A percentile compares a stretch with the other conserved stretches of the same genome.
Evolutionary conservation across 2,113 vertebrate species (phyloP).

Genomic region (Indicator maculatus): DNA sequence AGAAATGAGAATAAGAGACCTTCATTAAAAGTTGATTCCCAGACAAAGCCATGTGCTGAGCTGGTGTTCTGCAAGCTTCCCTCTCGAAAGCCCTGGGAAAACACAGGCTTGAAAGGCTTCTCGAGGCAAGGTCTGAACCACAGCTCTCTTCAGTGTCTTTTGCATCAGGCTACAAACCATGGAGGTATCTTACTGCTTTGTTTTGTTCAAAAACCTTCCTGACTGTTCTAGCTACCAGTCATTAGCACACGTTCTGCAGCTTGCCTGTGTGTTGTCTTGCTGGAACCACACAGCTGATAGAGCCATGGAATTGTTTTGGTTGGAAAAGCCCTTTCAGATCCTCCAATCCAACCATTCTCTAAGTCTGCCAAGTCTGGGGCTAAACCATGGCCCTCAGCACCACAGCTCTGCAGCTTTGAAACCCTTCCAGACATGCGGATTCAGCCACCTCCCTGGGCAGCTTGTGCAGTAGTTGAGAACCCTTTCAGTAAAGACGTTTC

Average conservation of each 20-base stretch:
- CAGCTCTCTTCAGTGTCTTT: neutral
- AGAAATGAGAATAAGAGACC: neutral
- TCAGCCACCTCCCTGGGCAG: too few species aligned
- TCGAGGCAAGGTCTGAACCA: neutral
- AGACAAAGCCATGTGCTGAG: neutral
- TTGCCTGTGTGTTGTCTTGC: neutral
- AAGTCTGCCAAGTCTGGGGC: too few species aligned
- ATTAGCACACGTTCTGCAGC: accelerated
- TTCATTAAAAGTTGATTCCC: neutral
- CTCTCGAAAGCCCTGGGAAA: neutral
- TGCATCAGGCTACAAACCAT: neutral
- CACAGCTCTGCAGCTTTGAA: too few species aligned
- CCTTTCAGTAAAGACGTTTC: too few species aligned
- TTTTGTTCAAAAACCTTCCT: too few species aligned
- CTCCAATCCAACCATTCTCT: too few species aligned
- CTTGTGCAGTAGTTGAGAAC: too few species aligned
- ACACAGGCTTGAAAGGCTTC: neutral
- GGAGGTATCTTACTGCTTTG: neutral
- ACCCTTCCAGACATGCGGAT: too few species aligned
- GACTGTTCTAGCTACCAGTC: accelerated
- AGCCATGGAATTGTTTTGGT: too few species aligned
- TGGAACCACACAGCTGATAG: neutral
- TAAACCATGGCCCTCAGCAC: too few species aligned
- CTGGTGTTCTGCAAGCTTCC: neutral
- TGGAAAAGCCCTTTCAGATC: too few species aligned